Evolutionary conservation across 2,113 vertebrate genomes (phyloP).

Genomic region (Ivindomyrus marchei): DNA sequence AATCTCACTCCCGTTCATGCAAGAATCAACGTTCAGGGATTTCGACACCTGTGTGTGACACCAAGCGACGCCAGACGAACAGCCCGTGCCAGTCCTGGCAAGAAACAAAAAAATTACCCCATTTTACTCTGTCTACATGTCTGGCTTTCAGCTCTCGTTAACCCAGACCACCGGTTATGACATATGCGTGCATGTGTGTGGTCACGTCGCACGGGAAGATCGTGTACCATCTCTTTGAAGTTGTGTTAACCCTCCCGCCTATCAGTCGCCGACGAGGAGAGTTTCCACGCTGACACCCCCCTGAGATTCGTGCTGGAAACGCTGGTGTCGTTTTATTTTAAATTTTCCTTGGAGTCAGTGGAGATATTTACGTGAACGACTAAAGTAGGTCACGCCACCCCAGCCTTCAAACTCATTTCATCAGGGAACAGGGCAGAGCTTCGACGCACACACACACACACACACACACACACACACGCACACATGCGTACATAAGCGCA

Average conservation of each 20-base stretch:
- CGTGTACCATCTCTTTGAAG: not conserved
- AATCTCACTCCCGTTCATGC: not conserved
- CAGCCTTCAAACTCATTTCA: slow-evolving; percentile 15
- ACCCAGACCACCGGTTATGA: not conserved
- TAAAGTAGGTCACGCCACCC: slow-evolving; percentile 25
- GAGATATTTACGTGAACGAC: slow-evolving; percentile 24
- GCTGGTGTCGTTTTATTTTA: not conserved
- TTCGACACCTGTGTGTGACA: not conserved
- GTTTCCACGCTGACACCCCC: not conserved
- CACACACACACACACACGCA: not conserved
- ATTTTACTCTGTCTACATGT: not conserved
- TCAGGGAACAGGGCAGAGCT: not conserved
- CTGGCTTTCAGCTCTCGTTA: not conserved
- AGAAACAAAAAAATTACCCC: not conserved
- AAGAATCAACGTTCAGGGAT: not conserved
- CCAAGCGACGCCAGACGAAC: not conserved
- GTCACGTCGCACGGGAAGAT: not conserved
- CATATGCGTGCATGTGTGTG: not conserved
- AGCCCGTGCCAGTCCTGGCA: not conserved
- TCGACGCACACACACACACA: not conserved
- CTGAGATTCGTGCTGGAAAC: not conserved
- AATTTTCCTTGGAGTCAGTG: slow-evolving; percentile 10
- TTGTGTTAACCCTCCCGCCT: slow-evolving; percentile 19
- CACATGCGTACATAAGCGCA: not conserved
- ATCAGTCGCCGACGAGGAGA: not conserved